A percentile compares a stretch with the other conserved stretches of the same genome.
Evolutionary conservation across 2,113 vertebrate genomes (phyloP).

Genomic region (Antechinus flavipes): DNA sequence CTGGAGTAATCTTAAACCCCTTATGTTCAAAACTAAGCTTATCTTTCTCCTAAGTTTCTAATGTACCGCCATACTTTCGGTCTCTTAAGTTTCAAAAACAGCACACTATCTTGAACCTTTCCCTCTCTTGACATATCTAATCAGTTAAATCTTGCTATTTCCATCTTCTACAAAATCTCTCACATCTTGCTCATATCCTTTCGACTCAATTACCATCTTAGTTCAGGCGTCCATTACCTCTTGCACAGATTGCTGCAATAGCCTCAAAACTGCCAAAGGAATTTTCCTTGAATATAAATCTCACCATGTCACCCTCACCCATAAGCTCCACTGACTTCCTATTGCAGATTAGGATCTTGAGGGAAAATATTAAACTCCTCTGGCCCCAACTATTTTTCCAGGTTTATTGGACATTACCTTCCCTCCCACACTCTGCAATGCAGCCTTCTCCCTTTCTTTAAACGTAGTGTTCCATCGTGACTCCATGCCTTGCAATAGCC

Average conservation of each 20-base stretch:
- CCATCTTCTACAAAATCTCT: not conserved
- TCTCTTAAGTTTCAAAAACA: not conserved
- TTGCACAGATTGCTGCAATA: not conserved
- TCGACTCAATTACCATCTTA: not conserved
- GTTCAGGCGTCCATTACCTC: not conserved
- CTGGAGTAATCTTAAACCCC: not conserved
- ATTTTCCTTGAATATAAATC: not conserved
- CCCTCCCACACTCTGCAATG: not conserved
- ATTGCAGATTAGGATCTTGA: too few species aligned
- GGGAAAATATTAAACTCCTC: not conserved
- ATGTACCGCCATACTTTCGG: not conserved
- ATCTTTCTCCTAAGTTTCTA: not conserved
- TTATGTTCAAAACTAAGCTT: not conserved
- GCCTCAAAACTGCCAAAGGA: not conserved
- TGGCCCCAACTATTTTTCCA: not conserved
- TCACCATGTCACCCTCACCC: not conserved
- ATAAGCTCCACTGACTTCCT: not conserved
- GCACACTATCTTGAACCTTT: not conserved
- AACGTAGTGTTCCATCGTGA: not conserved
- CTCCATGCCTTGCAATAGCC: too few species aligned
- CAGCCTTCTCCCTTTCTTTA: not conserved
- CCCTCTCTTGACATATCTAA: not conserved
- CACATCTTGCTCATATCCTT: not conserved
- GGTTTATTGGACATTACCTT: not conserved
- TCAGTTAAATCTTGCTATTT: not conserved